phyloP scores from a whole-genome alignment of 2,888 invertebrate genomes.

The Mesoligia furuncula region DNA sequence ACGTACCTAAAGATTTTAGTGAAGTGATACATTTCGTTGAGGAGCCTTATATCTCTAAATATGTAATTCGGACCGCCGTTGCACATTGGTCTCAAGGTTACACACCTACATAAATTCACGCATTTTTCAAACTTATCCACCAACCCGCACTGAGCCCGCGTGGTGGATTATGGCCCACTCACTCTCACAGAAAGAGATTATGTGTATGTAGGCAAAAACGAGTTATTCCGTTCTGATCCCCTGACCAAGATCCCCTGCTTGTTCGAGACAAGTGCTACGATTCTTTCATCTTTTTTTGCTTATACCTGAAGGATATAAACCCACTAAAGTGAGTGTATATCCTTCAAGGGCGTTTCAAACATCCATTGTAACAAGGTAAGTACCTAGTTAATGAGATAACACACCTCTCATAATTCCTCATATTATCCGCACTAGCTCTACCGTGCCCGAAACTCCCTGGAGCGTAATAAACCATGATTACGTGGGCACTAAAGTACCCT shows the following conservation, averaged over 20 bases:
- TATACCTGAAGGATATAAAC: background rate
- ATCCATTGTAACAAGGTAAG: constrained; percentile 22
- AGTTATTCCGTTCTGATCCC: no score
- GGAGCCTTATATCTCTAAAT: constrained; percentile 26
- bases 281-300: background rate
- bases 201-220: no score
- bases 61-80: constrained; percentile 21
- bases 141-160: background rate
- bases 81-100: background rate
- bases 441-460: constrained; percentile 28
- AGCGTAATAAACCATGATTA: constrained; percentile 54
- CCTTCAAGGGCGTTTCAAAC: background rate
- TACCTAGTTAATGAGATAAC: constrained; percentile 41
- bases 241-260: no score
- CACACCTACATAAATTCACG: background rate
- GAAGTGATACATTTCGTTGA: constrained; percentile 33
- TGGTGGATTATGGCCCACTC: background rate
- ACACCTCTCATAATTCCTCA: constrained; percentile 32
- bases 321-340: background rate
- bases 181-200: background rate
- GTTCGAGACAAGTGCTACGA: background rate
- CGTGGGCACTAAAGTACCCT: constrained; percentile 31
- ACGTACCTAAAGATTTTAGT: constrained; percentile 42
- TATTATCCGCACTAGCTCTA: constrained; percentile 37
- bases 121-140: background rate